A percentile compares a stretch with the other conserved stretches of the same genome.
These are phyloP conservation scores for Metellina segmentata DNA, from an alignment of 2,888 invertebrate genomes.

Conservation along the genomic window DNA sequence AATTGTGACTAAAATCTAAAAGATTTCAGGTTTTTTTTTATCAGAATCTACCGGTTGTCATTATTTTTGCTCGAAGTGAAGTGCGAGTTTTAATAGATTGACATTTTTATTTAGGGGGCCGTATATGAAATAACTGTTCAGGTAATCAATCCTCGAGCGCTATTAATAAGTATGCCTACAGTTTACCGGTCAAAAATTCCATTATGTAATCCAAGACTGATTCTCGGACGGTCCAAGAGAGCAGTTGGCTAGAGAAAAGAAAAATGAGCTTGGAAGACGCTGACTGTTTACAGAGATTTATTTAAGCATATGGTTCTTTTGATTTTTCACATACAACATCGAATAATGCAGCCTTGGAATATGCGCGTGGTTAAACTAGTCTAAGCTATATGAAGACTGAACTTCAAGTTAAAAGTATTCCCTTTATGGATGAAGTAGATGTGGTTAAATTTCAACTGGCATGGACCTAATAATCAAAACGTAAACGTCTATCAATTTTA, in stretches of 20 bases:
- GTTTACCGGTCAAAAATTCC: too few relatives aligned
- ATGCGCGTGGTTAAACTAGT: background rate
- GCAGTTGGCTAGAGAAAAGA: slow-evolving; percentile 41
- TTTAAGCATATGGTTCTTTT: slow-evolving; percentile 41
- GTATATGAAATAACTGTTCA: too few relatives aligned
- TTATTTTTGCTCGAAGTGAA: too few relatives aligned
- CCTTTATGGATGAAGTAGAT: background rate
- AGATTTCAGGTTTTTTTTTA: too few relatives aligned
- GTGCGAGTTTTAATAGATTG: too few relatives aligned
- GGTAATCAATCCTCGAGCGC: too few relatives aligned
- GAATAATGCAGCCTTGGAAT: slow-evolving; percentile 33
- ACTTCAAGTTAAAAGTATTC: slow-evolving; percentile 9
- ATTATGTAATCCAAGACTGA: slow-evolving; percentile 8
- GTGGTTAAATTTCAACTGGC: background rate
- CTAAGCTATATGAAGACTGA: slow-evolving; percentile 20
- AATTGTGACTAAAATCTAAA: too few relatives aligned
- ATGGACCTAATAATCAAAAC: background rate
- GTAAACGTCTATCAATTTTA: background rate
- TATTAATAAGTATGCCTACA: too few relatives aligned
- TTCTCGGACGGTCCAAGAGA: slow-evolving; percentile 26
- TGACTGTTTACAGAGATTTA: slow-evolving; percentile 29
- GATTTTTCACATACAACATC: slow-evolving; percentile 25
- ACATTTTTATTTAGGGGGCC: too few relatives aligned
- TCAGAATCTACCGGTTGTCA: too few relatives aligned
- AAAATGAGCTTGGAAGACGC: slow-evolving; percentile 63